Evolutionary conservation across 1,140 invertebrate genomes (phyloP), one percentile per base, ranked within the genome.

Genomic region (Zaprionus kolodkinae): DNA sequence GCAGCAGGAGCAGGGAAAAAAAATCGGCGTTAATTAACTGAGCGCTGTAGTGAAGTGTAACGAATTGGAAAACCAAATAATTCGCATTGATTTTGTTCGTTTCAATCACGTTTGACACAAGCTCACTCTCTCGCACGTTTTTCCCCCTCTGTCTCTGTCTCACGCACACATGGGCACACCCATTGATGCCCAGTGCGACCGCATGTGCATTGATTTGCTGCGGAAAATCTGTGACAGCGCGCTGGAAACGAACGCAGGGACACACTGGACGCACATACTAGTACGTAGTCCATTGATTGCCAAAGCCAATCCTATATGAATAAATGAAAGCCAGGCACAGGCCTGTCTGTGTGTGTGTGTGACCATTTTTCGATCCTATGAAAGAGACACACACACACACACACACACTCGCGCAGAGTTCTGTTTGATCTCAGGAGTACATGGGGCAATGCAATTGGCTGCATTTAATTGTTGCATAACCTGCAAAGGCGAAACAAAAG

Each of bases 21-120:
- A 81, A 66, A 45, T 65, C 40, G 72, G 50, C 78, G 84, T 85
- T 89, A 89, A 89, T 84, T 80, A 80, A 80, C 76, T 80, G 78
- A 59, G 59, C 73, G 69, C 59, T 15, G 69, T 66, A 78, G 65
- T 69, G 72, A 81, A 84, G 78, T 85, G 85, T 89, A 89, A 85
- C 86, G 85, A 89, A 89, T 89, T 89, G 85, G 85, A 85, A 88
- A 89, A 89, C 85, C 85, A 89, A 89, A 89, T 89, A 89, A 89
- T 90, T 89, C 81, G 85, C 78, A 90, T 89, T 89, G 85, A 89
- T 89, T 89, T 89, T 68, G 72, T 63, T 79, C 81, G 81, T 88
- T 80, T 78, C 74, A 76, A 79, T 79, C 65, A 71, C 61, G 63
- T 72, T 73, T 68, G 65, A 62, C 54, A 66, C 70, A 68, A 50